Evolutionary conservation across 2,113 vertebrate species (phyloP).

Genomic region (Cairina moschata): DNA sequence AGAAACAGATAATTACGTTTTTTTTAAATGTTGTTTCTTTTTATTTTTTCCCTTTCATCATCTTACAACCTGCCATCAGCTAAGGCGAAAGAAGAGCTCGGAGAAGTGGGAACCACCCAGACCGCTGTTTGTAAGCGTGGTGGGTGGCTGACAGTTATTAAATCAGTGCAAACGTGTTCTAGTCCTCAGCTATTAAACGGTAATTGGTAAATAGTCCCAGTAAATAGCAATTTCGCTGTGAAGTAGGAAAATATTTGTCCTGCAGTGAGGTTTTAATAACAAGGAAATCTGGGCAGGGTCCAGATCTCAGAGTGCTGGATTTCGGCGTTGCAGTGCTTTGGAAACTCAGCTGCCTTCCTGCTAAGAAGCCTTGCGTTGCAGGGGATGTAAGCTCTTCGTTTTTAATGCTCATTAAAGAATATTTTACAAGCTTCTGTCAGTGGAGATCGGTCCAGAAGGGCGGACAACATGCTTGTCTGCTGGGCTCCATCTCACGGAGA

Average conservation of each 20-base stretch:
- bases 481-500: not conserved
- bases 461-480: accelerated
- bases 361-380: not conserved
- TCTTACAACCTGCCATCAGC: not conserved
- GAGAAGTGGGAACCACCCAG: not conserved
- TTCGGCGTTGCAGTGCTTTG: not conserved
- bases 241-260: not conserved
- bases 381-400: not conserved
- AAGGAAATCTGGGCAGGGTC: not conserved
- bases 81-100: not conserved
- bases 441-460: accelerated
- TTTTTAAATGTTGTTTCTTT: not conserved
- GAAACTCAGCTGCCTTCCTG: not conserved
- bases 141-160: slow-evolving; percentile 6
- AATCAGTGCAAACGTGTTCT: not conserved
- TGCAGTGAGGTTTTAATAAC: not conserved
- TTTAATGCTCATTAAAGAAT: not conserved
- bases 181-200: not conserved
- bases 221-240: not conserved
- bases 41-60: slow-evolving; percentile 11
- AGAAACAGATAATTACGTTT: slow-evolving; percentile 23
- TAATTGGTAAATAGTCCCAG: not conserved
- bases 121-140: not conserved
- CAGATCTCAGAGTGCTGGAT: not conserved
- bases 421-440: not conserved